Evolutionary conservation across 1,140 invertebrate species (phyloP).

Genomic region (Solenopsis invicta): DNA sequence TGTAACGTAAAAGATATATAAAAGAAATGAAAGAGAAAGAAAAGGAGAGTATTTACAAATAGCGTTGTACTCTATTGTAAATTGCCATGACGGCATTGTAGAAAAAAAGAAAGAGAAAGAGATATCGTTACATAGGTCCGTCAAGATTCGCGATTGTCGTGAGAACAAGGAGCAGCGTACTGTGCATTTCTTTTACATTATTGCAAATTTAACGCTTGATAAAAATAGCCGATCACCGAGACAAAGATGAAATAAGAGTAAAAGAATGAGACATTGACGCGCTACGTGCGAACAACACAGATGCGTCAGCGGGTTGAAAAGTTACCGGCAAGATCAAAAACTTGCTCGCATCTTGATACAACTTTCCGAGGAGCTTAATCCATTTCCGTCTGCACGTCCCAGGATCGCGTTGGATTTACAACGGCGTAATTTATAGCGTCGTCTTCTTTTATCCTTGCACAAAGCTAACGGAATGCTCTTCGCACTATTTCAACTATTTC

Average conservation of each 20-base stretch:
- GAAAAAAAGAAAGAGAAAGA: no score
- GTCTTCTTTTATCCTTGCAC: slow-evolving; percentile 57
- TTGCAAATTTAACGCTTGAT: background rate
- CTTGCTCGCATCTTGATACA: slow-evolving; percentile 73
- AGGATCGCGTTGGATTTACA: slow-evolving; percentile 70
- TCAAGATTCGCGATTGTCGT: no score
- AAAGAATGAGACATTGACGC: slow-evolving; percentile 50
- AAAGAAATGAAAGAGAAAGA: no score
- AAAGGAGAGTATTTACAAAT: no score
- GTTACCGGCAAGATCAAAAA: slow-evolving; percentile 71
- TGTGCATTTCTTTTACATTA: background rate
- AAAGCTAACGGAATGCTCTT: slow-evolving; percentile 34
- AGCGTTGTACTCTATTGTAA: no score
- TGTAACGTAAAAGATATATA: no score
- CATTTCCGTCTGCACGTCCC: slow-evolving; percentile 65
- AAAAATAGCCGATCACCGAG: background rate
- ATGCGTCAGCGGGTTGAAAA: slow-evolving; percentile 71
- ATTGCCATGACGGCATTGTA: no score
- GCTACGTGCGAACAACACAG: slow-evolving; percentile 70
- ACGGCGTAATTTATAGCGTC: slow-evolving; percentile 69
- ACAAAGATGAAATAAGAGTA: background rate
- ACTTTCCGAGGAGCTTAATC: slow-evolving; percentile 72
- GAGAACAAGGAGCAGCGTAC: no score
- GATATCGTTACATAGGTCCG: no score
- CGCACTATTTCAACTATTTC: slow-evolving; percentile 39